Evolutionary conservation across 2,888 invertebrate species (phyloP).

Genomic region (Blomia tropicalis): DNA sequence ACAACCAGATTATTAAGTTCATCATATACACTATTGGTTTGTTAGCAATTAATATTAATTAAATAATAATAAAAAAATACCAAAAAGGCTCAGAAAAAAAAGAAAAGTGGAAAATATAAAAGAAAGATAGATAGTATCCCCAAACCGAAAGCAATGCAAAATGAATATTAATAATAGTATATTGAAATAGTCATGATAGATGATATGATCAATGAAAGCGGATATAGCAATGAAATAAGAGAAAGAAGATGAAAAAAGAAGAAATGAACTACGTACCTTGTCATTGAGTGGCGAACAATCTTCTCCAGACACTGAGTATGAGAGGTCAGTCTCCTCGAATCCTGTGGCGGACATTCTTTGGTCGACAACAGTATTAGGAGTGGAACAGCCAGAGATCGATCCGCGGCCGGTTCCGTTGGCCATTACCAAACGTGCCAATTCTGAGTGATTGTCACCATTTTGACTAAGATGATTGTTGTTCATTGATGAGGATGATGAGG

Average conservation of each 20-base stretch:
- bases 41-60: neutral
- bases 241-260: neutral
- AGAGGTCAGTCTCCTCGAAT: conserved; percentile 94
- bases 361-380: conserved; percentile 46
- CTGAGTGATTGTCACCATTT: conserved; percentile 18
- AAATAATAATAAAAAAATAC: neutral
- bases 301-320: conserved; percentile 45
- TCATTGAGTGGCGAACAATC: conserved; percentile 26
- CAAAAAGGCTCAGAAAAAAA: neutral
- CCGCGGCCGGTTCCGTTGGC: neutral
- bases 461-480: neutral
- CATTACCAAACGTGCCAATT: neutral
- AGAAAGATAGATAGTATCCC: neutral
- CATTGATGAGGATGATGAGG: neutral
- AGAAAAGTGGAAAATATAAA: neutral
- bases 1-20: too few species aligned
- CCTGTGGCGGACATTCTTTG: conserved; percentile 96
- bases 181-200: neutral
- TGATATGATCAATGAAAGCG: neutral
- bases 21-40: neutral
- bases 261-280: conserved; percentile 22
- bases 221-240: neutral
- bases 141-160: too few species aligned
- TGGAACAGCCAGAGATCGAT: neutral
- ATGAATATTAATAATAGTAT: neutral